Evolutionary conservation across 2,888 invertebrate genomes (phyloP), one percentile per base, ranked within the genome.

Genomic region (Tetragonula carbonaria): DNA sequence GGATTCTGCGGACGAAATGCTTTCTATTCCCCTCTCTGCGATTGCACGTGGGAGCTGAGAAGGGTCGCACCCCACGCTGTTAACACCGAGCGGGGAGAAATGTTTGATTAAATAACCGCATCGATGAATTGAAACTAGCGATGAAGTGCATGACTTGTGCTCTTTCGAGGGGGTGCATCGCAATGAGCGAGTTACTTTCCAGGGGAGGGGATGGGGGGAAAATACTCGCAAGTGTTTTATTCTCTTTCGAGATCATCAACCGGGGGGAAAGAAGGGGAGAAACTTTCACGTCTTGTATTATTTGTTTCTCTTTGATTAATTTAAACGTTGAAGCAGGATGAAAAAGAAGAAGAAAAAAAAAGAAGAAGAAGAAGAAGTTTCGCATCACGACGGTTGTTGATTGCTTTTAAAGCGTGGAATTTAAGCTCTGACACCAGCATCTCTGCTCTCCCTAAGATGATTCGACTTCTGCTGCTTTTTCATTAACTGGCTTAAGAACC

Each of bases 41-140:
- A 71, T 84, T 72, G 71, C 63, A 66, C 81, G 78, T 76, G 72
- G 78, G 75, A 59, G 74, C 28, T 73, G 74, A 84, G 86, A 89
- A 87, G 90, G 91, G 90, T 88, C 87, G 88, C 89, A 91, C 90
- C 91, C 92, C 87, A 45, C 81, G 57, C 28, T 68, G 85, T 87
- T 87, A 86, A 77, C 90, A 83, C 82, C 84, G 79, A 78, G 78
- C 76, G 53, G 79, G 85, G 87, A 79, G 92, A 92, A 91, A 93
- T 93, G 93, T 94, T 94, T 94, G 94, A 94, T 94, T 94, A 94
- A 94, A 94, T 94, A 94, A 94, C 94, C 94, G 86, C 94, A 93
- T 87, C 93, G 91, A 94, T 94, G 93, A 94, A 94, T 94, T 94
- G 94, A 94, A 94, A 93, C 90, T 86, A 92, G 90, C 93, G 93